These are phyloP conservation scores for Sminthurides bifidus DNA, from an alignment of 1,140 invertebrate genomes.

Conservation along the genomic window DNA sequence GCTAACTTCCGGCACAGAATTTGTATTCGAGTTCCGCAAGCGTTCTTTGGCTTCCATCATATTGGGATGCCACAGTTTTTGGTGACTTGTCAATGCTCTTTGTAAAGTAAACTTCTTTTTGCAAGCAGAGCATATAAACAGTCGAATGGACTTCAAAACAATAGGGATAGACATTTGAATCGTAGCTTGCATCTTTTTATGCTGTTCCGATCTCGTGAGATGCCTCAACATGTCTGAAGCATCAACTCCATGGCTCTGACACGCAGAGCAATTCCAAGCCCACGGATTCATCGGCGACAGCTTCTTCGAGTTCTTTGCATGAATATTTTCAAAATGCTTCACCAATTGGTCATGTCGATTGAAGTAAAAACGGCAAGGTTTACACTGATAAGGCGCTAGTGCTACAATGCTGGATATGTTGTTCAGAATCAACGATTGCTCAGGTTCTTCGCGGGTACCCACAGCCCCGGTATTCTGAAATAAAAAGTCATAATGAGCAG, in stretches of 20 bases:
- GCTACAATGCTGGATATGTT: constrained; percentile 12
- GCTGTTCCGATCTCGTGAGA: neutral
- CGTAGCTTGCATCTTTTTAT: constrained; percentile 14
- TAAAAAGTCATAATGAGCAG: neutral
- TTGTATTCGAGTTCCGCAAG: no score
- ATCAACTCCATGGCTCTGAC: neutral
- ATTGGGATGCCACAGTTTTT: neutral
- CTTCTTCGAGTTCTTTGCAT: neutral
- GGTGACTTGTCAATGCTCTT: constrained; percentile 6
- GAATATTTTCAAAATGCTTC: constrained; percentile 9
- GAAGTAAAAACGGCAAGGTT: constrained; percentile 17
- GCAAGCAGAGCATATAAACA: neutral
- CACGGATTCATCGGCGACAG: neutral
- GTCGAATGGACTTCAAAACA: constrained; percentile 4
- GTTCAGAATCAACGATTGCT: constrained; percentile 17
- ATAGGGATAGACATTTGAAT: constrained; percentile 20
- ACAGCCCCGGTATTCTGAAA: constrained; percentile 1
- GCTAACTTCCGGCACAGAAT: no score
- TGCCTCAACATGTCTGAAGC: constrained; percentile 7
- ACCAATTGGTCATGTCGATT: constrained; percentile 8
- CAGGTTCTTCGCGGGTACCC: neutral
- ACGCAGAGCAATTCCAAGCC: constrained; percentile 18
- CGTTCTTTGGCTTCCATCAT: neutral
- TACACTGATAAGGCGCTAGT: constrained; percentile 14
- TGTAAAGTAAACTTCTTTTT: constrained; percentile 2